Base-by-base conservation (phyloP, 2,113 vertebrate genomes). In the Mesoclemmys tuberculata region DNA sequence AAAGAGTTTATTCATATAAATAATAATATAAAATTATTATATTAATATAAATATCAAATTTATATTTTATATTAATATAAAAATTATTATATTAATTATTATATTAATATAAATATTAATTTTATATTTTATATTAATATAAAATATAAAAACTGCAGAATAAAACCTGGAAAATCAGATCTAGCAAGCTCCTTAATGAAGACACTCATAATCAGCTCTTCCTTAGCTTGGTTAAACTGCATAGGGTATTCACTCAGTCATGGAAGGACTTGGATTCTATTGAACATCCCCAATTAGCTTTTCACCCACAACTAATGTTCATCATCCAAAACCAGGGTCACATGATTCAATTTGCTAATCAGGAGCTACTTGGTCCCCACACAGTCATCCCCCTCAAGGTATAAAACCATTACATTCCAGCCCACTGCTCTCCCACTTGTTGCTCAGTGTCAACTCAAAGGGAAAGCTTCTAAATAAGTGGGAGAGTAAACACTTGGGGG, bases 401-500 rank as follows among this genome's bases (percentile, higher is more conserved):
- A 38, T 68, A 35, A 41, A 12, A 52, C 27, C 82, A 85, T 31
- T 4, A 1, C 61, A 87, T 85, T 24, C 84, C 41, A 92, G 79
- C 61, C 87, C 41, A 18, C 44, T 31, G 41, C 41, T 55, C 13
- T 27, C 71, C 41, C 19, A n/a, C 19, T 77, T 26, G n/a, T 61
- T 93, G 11, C 54, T 79, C 27, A 1, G 31, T 48, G 46, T 22
- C 64, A 31, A 1, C 77, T 87, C 80, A 48, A 22, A 48, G 51
- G 71, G 38, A 91, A 31, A 35, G 80, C 10, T 55, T 77, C 44
- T 77, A 27, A 10, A 10, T 41, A 6, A 31, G 4, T 0, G 46
- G 26, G 35, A 27, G 6, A n/a, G 8, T 26, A 26, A 51, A 0
- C 13, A 13, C 48, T 11, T 14, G 0, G 0, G 80, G 64, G 93